Base-by-base conservation (phyloP, 1,140 invertebrate species). In the Zaprionus africanus region DNA sequence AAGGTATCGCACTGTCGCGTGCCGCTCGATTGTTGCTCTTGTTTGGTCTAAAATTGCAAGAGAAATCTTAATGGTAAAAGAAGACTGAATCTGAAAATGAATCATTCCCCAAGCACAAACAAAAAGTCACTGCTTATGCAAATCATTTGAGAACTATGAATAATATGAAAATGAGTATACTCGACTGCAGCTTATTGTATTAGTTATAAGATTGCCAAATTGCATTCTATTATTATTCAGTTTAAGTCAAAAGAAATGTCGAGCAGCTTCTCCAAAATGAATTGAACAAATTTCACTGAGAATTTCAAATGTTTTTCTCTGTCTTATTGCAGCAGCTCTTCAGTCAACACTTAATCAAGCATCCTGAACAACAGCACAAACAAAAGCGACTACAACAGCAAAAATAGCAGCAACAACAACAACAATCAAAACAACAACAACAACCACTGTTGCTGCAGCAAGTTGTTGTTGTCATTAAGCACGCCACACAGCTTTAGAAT, bases 401-500 rank as follows among this genome's bases (percentile, higher is more conserved):
- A 11, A 7, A 31, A 15, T 5, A 15, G 5, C 1, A 38, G 9
- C 31, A 31, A 11, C 28, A 31, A n/a, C 13, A 61, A 31, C 58
- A 28, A 63, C 41, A 43, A 17, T 5, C 2, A 34, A 9, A 34
- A 34, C 7, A 24, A 62, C 17, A 58, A 49, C 76, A 75, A 73
- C 66, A 66, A 63, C 59, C 49, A 65, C 58, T 36, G 24, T 34
- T 31, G 38, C 38, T 28, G 53, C 41, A 43, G 56, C 43, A 51
- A 65, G 76, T 76, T 78, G 72, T 74, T 70, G 69, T 78, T 81
- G 69, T 64, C 53, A 60, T 67, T 34, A 43, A 73, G 61, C 56
- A 53, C 58, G 81, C 62, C 56, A 58, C 61, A 92, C 90, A 81
- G 91, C 91, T 91, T 90, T 86, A 91, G 77, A 91, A 92, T 92